Conservation (phyloP, 2,888 invertebrate species). For the Zele albiditarsus region DNA sequence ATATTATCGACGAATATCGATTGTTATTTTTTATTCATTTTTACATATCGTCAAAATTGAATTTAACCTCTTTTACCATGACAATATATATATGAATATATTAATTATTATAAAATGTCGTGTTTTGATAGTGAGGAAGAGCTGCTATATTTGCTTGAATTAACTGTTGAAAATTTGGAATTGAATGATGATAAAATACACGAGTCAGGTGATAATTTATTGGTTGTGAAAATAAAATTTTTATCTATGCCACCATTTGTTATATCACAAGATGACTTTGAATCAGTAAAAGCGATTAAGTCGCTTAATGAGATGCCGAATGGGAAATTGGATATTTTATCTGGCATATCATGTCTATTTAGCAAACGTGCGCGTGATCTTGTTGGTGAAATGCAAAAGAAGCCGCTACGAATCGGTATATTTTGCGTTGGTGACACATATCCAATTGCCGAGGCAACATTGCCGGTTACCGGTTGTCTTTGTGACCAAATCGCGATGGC, state of each 20-base stretch:
- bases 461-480: slow-evolving; percentile 64
- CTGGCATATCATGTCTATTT: slow-evolving; percentile 66
- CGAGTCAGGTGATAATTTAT: slow-evolving; percentile 55
- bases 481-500: slow-evolving; percentile 69
- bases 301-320: slow-evolving; percentile 34
- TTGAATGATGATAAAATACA: slow-evolving; percentile 59
- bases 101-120: slow-evolving; percentile 57
- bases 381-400: slow-evolving; percentile 60
- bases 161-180: slow-evolving; percentile 62
- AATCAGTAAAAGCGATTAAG: slow-evolving; percentile 46
- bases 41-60: not conserved
- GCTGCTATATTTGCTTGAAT: slow-evolving; percentile 64
- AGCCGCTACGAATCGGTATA: slow-evolving; percentile 61
- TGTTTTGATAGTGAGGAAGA: slow-evolving; percentile 66
- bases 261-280: slow-evolving; percentile 62
- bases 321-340: slow-evolving; percentile 15
- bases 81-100: not conserved
- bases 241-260: slow-evolving; percentile 67
- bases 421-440: slow-evolving; percentile 66
- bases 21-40: not conserved
- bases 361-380: slow-evolving; percentile 63
- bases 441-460: slow-evolving; percentile 64
- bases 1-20: not conserved
- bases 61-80: not conserved
- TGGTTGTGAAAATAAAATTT: slow-evolving; percentile 65